Base-by-base conservation (phyloP, 2,797 vertebrate species). In the Eidolon dupreanum region DNA sequence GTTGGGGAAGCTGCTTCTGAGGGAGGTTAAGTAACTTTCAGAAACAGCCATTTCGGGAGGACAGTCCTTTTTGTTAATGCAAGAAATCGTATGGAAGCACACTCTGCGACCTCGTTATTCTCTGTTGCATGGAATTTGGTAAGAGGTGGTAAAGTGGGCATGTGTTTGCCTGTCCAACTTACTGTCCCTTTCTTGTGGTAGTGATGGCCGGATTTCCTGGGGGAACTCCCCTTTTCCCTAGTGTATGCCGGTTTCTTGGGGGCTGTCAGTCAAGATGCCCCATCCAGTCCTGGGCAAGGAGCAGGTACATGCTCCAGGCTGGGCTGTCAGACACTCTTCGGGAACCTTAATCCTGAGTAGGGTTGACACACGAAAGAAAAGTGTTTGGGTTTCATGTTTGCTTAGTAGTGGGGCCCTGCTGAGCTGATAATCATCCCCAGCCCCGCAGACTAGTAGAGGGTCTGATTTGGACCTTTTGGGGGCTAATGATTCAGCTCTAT, bases 1-100 rank as follows among this genome's bases (percentile, higher is more conserved):
- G 12, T 57, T 38, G 16, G 78, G n/a, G 2, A 1, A 0, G 0
- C 10, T 8, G 33, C 0, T 1, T 70, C 68, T 61, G 0, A 5
- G 59, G 33, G 17, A 61, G 51, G 10, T 41, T 0, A 41, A n/a
- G 7, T 19, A 17, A 41, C 59, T 28, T 59, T 73, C 33, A 91
- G 74, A 57, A 59, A 78, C 36, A 88, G 59, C 11, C 38, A 49
- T 63, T 79, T 88, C 38, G n/a, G 59, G 57, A 78, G 65, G 66
- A 73, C 16, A 38, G 43, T 10, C 31, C 68, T 92, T 46, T 55
- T 20, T 51, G 22, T 43, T 33, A 53, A 53, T 51, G 51, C 10
- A 4, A 17, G 66, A 51, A 61, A 61, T 82, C 59, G 49, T 38
- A 61, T 53, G 36, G 26, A 43, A 46, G 59, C 11, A 3, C 4